Base-by-base conservation (phyloP, 2,797 vertebrate genomes). In the Tiaroga cobitis region DNA sequence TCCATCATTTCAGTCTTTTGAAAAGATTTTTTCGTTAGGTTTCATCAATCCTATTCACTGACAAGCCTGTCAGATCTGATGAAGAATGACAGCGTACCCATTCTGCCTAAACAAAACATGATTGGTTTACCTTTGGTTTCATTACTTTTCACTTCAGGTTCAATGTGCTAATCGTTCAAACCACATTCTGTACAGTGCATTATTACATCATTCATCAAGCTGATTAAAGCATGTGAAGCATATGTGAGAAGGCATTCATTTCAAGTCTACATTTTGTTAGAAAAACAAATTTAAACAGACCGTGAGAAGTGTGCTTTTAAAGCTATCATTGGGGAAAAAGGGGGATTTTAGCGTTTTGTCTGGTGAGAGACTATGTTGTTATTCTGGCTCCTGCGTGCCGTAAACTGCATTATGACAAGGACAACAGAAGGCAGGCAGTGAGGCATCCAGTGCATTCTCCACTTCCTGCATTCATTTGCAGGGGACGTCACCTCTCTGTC, bases 341-440 rank as follows among this genome's bases (percentile, higher is more conserved):
- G n/a, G 49, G 29, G 37, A 16, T 49, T 75, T 75, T 54, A 15
- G 49, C 19, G 1, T 26, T 39, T 59, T 39, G 75, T 59, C 75
- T 77, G 51, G 32, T 21, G 65, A 68, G 16, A 68, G 34, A 68
- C 34, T 21, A 37, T 34, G 75, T 41, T 61, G 34, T 77, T 77
- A 59, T 77, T 61, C 34, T 41, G 34, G 51, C 68, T 73, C n/a
- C 54, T 72, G 69, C 5, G 0, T 59, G 69, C 39, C 34, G 43
- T 83, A 54, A 83, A 74, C 56, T 74, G 70, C 81, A 65, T 74
- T 32, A 83, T 83, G 59, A n/a, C 41, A 73, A 46, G 54, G 39
- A 65, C 77, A 79, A 34, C 81, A 34, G 69, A 61, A 46, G 37
- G 26, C 81, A 74, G 26, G 39, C 72, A 82, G 41, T 26, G 21